Conservation (phyloP, 1,140 invertebrate genomes). For the Camponotus vicinus region DNA sequence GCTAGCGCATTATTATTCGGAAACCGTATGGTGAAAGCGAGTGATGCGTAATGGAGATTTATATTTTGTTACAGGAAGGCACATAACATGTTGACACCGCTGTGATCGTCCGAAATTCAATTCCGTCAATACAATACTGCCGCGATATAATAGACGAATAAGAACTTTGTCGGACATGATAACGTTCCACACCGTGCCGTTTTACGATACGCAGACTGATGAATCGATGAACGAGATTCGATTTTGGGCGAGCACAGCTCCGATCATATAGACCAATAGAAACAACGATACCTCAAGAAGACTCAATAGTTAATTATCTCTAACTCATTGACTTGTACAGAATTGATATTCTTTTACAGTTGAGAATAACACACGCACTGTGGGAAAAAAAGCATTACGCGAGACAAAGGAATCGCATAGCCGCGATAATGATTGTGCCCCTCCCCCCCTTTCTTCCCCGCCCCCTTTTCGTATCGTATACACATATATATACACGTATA, state of each 20-base stretch:
- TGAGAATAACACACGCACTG: conserved; percentile 63
- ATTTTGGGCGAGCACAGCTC: conserved; percentile 78
- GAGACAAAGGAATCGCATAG: conserved; percentile 65
- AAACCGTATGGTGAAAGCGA: conserved; percentile 82
- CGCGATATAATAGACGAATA: conserved; percentile 22
- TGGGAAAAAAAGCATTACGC: conserved; percentile 61
- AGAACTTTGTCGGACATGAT: background rate
- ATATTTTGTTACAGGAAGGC: conserved; percentile 86
- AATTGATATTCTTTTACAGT: conserved; percentile 86
- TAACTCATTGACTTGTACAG: conserved; percentile 85
- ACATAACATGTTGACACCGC: conserved; percentile 79
- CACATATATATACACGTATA: too few species aligned
- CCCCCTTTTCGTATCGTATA: conserved; percentile 5
- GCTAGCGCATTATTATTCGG: conserved; percentile 82
- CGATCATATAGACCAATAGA: conserved; percentile 86
- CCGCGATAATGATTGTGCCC: conserved; percentile 54
- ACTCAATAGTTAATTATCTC: conserved; percentile 86
- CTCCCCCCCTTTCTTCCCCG: background rate
- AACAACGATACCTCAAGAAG: conserved; percentile 87
- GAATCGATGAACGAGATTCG: background rate
- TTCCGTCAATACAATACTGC: conserved; percentile 53
- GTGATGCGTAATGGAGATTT: conserved; percentile 83
- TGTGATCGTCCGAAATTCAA: conserved; percentile 75
- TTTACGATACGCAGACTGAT: background rate
- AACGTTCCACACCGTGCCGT: background rate